Base-by-base conservation (phyloP, 1,140 invertebrate species). In the Leptoteleia sp. region DNA sequence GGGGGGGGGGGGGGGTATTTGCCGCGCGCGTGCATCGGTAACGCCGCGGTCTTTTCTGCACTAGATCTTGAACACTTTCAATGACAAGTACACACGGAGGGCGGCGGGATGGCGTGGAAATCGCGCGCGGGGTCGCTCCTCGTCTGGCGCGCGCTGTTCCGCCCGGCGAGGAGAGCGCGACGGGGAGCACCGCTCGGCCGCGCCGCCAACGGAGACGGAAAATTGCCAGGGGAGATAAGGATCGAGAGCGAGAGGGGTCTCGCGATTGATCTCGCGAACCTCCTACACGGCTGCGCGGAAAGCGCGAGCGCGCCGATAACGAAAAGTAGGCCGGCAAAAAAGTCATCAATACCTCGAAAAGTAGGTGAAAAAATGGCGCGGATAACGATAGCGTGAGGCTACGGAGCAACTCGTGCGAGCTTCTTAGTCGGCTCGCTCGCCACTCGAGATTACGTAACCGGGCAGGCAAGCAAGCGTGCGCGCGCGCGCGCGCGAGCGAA, bases 41-140 rank as follows among this genome's bases (percentile, higher is more conserved):
- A n/a, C n/a, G n/a, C n/a, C n/a, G n/a, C n/a, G n/a, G n/a, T n/a
- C n/a, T n/a, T n/a, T n/a, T n/a, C n/a, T 85, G 86, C 85, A 87
- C 86, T 86, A 87, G 85, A 87, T 88, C 86, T 88, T 88, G 85
- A 88, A 86, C 75, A 79, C 38, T 86, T 87, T 86, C 85, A 87
- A 87, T 87, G 87, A 87, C 86, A 86, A 86, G 80, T 76, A 70
- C 80, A 50, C 50, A 42, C 11, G n/a, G n/a, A n/a, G n/a, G n/a
- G n/a, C n/a, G n/a, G n/a, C n/a, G n/a, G n/a, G n/a, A n/a, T n/a
- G n/a, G n/a, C n/a, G n/a, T n/a, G n/a, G n/a, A n/a, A n/a, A n/a
- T n/a, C n/a, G n/a, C n/a, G n/a, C n/a, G n/a, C n/a, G n/a, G n/a
- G n/a, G n/a, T n/a, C n/a, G n/a, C n/a, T n/a, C n/a, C n/a, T n/a